phyloP scores from a whole-genome alignment of 2,888 invertebrate genomes.

The Drosophila pseudotakahashii region DNA sequence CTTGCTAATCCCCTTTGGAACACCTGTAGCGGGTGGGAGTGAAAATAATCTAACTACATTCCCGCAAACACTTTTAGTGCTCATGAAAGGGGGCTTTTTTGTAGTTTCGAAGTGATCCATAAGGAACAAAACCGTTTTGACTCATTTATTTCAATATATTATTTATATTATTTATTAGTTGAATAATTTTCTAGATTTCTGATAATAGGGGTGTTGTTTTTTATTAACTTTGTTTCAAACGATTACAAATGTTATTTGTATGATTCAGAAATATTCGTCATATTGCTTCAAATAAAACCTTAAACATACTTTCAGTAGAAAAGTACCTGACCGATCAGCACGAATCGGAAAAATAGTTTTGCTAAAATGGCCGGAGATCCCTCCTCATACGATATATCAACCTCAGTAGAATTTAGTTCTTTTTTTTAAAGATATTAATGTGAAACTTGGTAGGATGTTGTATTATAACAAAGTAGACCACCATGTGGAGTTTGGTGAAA shows the following conservation, averaged over 20 bases:
- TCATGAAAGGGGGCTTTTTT: neutral
- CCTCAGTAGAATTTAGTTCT: neutral
- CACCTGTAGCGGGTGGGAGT: constrained; percentile 7
- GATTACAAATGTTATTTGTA: no score
- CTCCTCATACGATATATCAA: no score
- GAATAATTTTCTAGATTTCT: no score
- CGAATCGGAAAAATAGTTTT: no score
- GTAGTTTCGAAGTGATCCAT: neutral
- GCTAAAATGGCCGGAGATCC: no score
- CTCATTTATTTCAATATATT: neutral
- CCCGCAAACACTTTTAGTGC: no score
- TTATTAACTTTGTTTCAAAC: no score
- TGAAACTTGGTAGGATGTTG: neutral
- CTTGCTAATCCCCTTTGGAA: constrained; percentile 1
- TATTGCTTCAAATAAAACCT: no score
- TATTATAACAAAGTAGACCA: neutral
- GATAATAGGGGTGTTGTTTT: no score
- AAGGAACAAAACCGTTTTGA: neutral
- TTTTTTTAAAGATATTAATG: neutral
- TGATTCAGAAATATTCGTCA: no score
- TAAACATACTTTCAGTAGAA: no score
- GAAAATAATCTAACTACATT: neutral
- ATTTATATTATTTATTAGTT: neutral
- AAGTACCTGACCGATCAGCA: no score
- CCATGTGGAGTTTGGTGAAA: neutral